phyloP scores from a whole-genome alignment of 2,113 vertebrate genomes.

The Serilophus lunatus region DNA sequence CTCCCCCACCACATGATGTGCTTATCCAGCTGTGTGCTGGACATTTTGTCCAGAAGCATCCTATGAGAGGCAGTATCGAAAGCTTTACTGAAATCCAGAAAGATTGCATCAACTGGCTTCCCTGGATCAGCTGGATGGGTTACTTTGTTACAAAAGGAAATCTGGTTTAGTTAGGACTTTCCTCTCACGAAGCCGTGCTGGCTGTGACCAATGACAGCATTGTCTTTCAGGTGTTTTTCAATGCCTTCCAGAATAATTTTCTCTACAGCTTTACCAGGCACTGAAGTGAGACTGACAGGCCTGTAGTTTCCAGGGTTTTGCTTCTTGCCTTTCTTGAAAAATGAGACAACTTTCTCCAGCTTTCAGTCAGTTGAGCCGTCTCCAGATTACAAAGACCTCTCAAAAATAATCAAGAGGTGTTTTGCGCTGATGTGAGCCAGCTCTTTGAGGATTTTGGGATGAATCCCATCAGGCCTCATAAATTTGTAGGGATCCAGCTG shows the following conservation, averaged over 20 bases:
- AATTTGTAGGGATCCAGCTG: neutral
- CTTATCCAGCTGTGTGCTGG: neutral
- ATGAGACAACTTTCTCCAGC: neutral
- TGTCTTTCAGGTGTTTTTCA: neutral
- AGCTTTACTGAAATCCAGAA: neutral
- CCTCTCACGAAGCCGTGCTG: neutral
- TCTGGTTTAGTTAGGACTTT: neutral
- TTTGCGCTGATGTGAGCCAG: neutral
- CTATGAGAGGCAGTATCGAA: neutral
- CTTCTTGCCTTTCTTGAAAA: neutral
- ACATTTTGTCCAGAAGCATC: neutral
- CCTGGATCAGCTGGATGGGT: neutral
- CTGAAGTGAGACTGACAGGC: neutral
- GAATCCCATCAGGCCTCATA: neutral
- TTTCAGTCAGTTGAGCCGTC: neutral
- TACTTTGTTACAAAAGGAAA: neutral
- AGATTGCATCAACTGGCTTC: neutral
- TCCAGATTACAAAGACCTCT: neutral
- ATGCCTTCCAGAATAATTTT: neutral
- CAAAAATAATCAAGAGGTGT: neutral
- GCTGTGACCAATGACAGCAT: neutral
- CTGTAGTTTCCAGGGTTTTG: neutral
- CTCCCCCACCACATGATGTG: no score
- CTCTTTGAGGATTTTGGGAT: neutral
- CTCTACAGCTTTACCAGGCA: neutral